These are phyloP conservation scores for Alentia gelatinosa DNA, from an alignment of 2,888 invertebrate genomes.

Conservation along the genomic window DNA sequence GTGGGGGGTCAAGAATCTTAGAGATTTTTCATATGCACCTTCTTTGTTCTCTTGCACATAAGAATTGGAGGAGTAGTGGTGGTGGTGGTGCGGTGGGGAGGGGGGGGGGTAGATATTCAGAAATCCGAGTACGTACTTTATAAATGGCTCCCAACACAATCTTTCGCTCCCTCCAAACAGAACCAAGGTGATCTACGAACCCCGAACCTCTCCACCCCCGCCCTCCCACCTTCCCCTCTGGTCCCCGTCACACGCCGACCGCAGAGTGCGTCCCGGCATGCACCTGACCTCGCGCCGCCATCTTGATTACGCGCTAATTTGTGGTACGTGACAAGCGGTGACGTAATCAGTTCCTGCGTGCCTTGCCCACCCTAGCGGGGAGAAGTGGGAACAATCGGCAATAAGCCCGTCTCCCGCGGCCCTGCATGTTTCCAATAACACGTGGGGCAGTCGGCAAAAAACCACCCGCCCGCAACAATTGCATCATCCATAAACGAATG, in stretches of 20 bases:
- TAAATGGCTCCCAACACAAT: no score
- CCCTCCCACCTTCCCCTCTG: not conserved
- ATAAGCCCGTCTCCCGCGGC: not conserved
- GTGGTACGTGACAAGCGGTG: constrained; percentile 31
- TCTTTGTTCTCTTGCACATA: no score
- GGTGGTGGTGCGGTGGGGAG: no score
- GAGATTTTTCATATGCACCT: no score
- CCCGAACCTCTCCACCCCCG: not conserved
- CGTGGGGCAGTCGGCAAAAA: not conserved
- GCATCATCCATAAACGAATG: constrained; percentile 47
- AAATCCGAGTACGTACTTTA: no score
- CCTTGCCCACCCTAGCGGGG: not conserved
- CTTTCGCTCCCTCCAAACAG: no score
- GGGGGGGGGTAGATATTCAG: no score
- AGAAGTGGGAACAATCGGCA: constrained; percentile 17
- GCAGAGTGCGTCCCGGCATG: not conserved
- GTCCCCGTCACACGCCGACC: not conserved
- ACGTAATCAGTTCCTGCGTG: constrained; percentile 39
- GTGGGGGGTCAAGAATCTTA: no score
- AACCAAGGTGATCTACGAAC: no score
- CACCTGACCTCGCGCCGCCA: constrained; percentile 8
- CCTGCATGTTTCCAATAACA: constrained; percentile 36
- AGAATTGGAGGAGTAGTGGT: no score
- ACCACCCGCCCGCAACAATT: not conserved
- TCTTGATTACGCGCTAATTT: constrained; percentile 34